Evolutionary conservation across 2,113 vertebrate genomes (phyloP).

Genomic region (Corythaeola cristata): DNA sequence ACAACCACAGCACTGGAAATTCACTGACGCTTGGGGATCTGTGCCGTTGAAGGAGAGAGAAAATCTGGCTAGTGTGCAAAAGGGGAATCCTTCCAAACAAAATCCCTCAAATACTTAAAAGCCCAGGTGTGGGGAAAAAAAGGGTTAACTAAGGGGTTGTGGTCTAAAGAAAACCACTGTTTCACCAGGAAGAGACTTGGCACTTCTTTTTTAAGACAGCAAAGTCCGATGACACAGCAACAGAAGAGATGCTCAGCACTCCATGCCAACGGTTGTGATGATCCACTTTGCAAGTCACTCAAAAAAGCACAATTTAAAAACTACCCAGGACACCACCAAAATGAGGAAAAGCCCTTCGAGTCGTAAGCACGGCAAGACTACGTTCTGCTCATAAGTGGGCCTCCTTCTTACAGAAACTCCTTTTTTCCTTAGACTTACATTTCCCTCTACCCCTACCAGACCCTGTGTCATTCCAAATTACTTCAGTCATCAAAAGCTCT

Average conservation of each 20-base stretch:
- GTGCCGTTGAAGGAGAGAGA: background rate
- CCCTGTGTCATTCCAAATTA: slow-evolving; percentile 29
- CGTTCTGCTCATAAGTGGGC: background rate
- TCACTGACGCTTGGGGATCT: background rate
- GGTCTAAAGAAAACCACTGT: background rate
- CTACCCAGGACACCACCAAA: background rate
- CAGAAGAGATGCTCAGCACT: background rate
- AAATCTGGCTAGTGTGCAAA: background rate
- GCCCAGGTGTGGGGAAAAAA: background rate
- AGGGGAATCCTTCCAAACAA: background rate
- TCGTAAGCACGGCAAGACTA: background rate
- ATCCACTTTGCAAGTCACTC: background rate
- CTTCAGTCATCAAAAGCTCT: slow-evolving; percentile 58
- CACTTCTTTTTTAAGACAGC: background rate
- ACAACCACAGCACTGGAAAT: background rate
- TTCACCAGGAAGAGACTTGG: background rate
- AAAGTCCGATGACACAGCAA: background rate
- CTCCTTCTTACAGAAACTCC: background rate
- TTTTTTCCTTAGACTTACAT: background rate
- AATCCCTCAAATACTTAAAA: background rate
- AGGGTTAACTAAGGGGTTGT: background rate
- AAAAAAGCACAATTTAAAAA: background rate
- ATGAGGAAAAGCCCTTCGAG: background rate
- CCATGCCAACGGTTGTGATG: background rate
- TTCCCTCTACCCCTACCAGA: background rate